phyloP scores from a whole-genome alignment of 2,113 vertebrate species.

The Lanius ludovicianus region DNA sequence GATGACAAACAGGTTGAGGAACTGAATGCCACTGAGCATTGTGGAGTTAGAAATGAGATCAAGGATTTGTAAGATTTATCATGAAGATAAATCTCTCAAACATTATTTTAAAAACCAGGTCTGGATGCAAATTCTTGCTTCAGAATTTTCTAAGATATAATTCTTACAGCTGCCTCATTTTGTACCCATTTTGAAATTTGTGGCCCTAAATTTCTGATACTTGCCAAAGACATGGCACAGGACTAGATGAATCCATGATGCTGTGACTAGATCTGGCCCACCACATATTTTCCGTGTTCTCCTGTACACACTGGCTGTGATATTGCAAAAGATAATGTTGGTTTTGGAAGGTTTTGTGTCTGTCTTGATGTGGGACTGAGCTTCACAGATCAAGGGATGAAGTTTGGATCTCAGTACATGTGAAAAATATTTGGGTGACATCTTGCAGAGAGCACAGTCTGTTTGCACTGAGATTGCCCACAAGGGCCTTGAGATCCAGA shows the following conservation, averaged over 20 bases:
- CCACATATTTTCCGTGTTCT: neutral
- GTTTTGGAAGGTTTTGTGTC: neutral
- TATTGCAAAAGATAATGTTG: neutral
- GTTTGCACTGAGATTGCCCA: neutral
- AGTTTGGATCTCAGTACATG: neutral
- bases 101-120: neutral
- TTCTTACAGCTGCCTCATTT: neutral
- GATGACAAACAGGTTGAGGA: neutral
- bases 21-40: neutral
- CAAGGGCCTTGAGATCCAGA: neutral
- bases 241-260: neutral
- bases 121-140: neutral
- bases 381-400: neutral
- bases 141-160: neutral
- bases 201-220: neutral
- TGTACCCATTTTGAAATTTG: neutral
- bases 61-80: neutral
- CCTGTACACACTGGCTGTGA: accelerated
- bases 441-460: neutral
- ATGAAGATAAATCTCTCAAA: neutral
- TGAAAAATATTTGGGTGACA: neutral
- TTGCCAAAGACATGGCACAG: neutral
- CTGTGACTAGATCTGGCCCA: neutral
- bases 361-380: neutral
- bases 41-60: neutral